Conservation (phyloP, 2,888 invertebrate species). For the Molanna angustata region DNA sequence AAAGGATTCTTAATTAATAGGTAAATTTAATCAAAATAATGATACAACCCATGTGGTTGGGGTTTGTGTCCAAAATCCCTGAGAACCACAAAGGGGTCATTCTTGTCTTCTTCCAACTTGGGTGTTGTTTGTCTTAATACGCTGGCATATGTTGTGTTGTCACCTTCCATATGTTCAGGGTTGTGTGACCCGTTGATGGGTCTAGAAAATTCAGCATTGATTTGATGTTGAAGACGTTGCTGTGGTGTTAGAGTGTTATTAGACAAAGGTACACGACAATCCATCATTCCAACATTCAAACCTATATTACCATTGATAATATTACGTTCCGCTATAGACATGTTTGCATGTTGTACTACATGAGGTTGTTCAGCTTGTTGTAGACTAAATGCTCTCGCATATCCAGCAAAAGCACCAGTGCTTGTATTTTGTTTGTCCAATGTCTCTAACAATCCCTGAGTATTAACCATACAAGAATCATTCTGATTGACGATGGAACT, state of each 20-base stretch:
- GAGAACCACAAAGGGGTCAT: constrained; percentile 50
- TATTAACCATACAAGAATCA: constrained; percentile 17
- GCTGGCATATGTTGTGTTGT: constrained; percentile 40
- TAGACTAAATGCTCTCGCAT: constrained; percentile 46
- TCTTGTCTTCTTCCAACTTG: constrained; percentile 38
- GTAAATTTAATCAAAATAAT: constrained; percentile 53
- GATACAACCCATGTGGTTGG: constrained; percentile 48
- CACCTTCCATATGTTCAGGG: constrained; percentile 27
- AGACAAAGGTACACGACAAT: constrained; percentile 24
- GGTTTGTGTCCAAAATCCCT: constrained; percentile 49
- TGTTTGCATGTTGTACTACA: constrained; percentile 24
- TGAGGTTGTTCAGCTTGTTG: constrained; percentile 34
- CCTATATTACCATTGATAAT: constrained; percentile 24
- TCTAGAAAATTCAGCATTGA: constrained; percentile 30
- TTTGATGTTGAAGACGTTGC: constrained; percentile 30
- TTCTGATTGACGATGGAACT: constrained; percentile 34
- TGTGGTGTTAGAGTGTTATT: constrained; percentile 21
- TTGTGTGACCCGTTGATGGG: constrained; percentile 23
- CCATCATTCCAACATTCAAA: constrained; percentile 21
- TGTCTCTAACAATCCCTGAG: constrained; percentile 31
- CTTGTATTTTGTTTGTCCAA: constrained; percentile 37
- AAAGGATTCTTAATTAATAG: constrained; percentile 14
- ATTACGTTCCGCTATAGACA: constrained; percentile 29
- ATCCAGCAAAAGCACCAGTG: constrained; percentile 35
- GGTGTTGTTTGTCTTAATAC: constrained; percentile 35